Percentiles rank a stretch among this genome's conserved stretches.
phyloP scores from a whole-genome alignment of 2,797 vertebrate species.

The Rachycentron canadum region DNA sequence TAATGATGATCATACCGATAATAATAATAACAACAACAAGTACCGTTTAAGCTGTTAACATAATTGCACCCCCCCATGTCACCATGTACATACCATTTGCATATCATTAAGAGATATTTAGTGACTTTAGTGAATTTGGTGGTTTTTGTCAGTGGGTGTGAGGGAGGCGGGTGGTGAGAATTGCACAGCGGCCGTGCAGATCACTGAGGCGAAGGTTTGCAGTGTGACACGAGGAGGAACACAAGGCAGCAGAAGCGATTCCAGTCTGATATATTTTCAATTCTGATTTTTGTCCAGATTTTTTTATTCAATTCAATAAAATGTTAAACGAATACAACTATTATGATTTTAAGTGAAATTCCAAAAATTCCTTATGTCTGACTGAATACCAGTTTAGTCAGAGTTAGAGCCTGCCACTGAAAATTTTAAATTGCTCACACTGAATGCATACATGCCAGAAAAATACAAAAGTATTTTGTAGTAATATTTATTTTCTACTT shows the following conservation, averaged over 20 bases:
- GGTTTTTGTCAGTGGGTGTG: conserved; percentile 59
- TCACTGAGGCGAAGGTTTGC: conserved; percentile 43
- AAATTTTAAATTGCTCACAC: neutral
- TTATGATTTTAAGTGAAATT: conserved; percentile 27
- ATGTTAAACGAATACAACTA: conserved; percentile 9
- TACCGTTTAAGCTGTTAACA: conserved; percentile 85
- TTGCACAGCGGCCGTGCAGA: conserved; percentile 51
- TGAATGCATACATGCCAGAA: neutral
- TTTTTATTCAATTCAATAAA: conserved; percentile 18
- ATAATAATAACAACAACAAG: conserved; percentile 83
- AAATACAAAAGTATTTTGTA: neutral
- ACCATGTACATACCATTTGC: conserved; percentile 84
- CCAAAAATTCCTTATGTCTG: neutral
- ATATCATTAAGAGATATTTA: conserved; percentile 80
- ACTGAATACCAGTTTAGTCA: conserved; percentile 6
- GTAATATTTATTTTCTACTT: conserved; percentile 3
- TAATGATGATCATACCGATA: conserved; percentile 80
- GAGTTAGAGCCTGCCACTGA: neutral
- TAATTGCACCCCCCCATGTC: conserved; percentile 84
- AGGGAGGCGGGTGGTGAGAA: conserved; percentile 48
- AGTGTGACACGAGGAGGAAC: conserved; percentile 12
- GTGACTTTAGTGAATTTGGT: conserved; percentile 67
- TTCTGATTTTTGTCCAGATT: neutral
- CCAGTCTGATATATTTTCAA: conserved; percentile 18
- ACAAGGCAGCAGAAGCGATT: conserved; percentile 12